Conservation (phyloP, 2,797 vertebrate species). For the Allobates femoralis region DNA sequence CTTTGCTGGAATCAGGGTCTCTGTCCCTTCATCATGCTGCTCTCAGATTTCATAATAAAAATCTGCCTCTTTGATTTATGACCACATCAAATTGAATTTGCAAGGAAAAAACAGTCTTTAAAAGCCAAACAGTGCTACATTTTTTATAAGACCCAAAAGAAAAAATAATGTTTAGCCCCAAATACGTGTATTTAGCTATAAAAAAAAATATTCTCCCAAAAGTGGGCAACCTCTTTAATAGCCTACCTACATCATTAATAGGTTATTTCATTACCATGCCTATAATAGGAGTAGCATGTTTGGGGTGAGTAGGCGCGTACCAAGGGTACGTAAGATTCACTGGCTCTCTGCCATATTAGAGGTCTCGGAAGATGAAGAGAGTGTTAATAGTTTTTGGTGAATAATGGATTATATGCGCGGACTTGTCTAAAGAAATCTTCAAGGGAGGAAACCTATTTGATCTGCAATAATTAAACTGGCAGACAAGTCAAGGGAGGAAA, state of each 20-base stretch:
- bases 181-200: no score
- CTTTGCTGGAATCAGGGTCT: no score
- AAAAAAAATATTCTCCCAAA: no score
- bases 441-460: constrained; percentile 58
- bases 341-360: neutral
- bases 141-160: no score
- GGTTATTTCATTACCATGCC: neutral
- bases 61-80: no score
- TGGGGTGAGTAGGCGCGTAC: neutral
- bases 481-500: constrained; percentile 39
- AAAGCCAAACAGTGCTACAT: no score
- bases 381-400: constrained; percentile 45
- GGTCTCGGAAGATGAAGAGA: constrained; percentile 41
- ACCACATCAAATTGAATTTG: no score
- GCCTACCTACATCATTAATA: neutral
- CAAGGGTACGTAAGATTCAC: neutral
- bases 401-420: constrained; percentile 58
- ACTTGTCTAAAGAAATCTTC: constrained; percentile 55
- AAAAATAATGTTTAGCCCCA: no score
- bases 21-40: no score
- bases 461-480: constrained; percentile 59
- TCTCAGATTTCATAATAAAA: no score
- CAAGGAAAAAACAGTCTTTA: no score
- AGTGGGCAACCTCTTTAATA: no score
- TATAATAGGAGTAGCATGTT: neutral